Evolutionary conservation across 2,888 invertebrate genomes (phyloP).

Genomic region (Cryptophagus acutangulus): DNA sequence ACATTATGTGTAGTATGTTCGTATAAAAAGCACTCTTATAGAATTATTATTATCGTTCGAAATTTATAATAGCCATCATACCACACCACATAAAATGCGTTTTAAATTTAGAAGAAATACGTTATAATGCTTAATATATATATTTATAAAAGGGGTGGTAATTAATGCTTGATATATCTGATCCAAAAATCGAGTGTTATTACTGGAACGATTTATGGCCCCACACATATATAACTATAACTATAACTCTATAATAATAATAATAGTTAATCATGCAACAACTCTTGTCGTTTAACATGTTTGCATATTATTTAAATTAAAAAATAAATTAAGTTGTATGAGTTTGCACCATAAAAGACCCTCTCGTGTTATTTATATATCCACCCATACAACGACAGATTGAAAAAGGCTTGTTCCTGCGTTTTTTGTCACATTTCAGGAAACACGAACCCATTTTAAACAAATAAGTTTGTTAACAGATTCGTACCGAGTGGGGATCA

Average conservation of each 20-base stretch:
- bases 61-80: constrained; percentile 4
- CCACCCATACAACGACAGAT: too few species aligned
- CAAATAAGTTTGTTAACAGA: too few species aligned
- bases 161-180: constrained; percentile 6
- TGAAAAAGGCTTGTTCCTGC: too few species aligned
- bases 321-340: constrained; percentile 41
- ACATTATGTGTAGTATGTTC: too few species aligned
- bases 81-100: not conserved
- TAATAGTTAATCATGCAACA: constrained; percentile 33
- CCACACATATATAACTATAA: constrained; percentile 17
- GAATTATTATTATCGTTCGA: constrained; percentile 6
- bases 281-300: constrained; percentile 36
- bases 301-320: constrained; percentile 40
- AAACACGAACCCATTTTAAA: too few species aligned
- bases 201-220: constrained; percentile 6
- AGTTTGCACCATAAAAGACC: constrained; percentile 28
- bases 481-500: too few species aligned
- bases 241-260: constrained; percentile 34
- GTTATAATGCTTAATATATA: not conserved
- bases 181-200: constrained; percentile 6
- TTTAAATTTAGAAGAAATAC: constrained; percentile 6
- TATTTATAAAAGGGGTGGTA: constrained; percentile 4
- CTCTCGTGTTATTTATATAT: not conserved
- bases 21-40: constrained; percentile 6
- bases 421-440: too few species aligned